Evolutionary conservation across 2,113 vertebrate species (phyloP).

Genomic region (Cromileptes altivelis): DNA sequence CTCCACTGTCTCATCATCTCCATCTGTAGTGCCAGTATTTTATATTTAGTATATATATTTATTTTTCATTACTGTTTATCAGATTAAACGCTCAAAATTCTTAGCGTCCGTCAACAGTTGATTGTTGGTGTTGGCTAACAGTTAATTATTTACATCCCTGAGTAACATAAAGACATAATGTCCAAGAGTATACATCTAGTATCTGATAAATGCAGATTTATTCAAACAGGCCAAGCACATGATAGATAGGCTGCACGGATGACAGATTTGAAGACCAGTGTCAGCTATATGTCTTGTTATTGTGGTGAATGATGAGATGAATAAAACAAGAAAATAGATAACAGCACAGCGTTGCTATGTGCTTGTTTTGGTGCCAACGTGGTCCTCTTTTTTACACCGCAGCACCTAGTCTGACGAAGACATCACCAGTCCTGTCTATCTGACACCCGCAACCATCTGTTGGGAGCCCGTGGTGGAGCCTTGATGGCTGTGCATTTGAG

Average conservation of each 20-base stretch:
- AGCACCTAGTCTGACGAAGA: constrained; percentile 70
- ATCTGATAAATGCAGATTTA: constrained; percentile 63
- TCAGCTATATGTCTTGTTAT: not conserved
- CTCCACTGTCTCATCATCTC: too few species aligned
- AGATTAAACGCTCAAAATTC: too few species aligned
- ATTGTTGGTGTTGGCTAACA: too few species aligned
- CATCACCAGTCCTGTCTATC: constrained; percentile 66
- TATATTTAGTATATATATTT: too few species aligned
- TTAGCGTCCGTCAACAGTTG: too few species aligned
- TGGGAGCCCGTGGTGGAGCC: constrained; percentile 74
- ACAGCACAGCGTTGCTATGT: constrained; percentile 14
- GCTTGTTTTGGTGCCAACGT: constrained; percentile 42
- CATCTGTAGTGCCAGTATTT: too few species aligned
- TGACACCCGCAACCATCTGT: constrained; percentile 78
- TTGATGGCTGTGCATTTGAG: constrained; percentile 79
- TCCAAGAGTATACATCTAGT: constrained; percentile 77
- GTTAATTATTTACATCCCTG: too few species aligned
- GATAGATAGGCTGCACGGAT: constrained; percentile 78
- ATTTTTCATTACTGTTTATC: too few species aligned
- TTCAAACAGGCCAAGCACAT: constrained; percentile 83
- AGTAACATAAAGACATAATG: constrained; percentile 85
- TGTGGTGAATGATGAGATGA: constrained; percentile 10
- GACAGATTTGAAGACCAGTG: constrained; percentile 13
- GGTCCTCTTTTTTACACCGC: constrained; percentile 39
- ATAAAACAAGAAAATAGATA: constrained; percentile 16